Conservation (phyloP, 2,888 invertebrate species). For the Notocelia uddmanniana region DNA sequence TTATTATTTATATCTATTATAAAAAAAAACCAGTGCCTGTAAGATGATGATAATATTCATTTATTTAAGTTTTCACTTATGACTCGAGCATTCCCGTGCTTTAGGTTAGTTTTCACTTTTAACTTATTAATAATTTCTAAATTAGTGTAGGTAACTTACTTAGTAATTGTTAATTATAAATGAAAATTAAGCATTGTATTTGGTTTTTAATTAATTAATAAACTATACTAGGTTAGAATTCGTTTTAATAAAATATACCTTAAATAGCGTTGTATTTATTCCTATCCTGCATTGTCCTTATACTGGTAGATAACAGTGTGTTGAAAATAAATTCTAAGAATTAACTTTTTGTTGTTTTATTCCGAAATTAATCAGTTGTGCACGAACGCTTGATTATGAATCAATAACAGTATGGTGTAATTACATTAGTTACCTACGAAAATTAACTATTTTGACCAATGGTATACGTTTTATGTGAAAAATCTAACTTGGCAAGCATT, state of each 20-base stretch:
- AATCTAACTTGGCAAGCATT: conserved; percentile 8
- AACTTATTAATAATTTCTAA: conserved; percentile 58
- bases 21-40: conserved; percentile 77
- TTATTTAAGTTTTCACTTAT: conserved; percentile 57
- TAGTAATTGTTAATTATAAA: conserved; percentile 39
- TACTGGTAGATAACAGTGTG: conserved; percentile 50
- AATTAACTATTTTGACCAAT: neutral
- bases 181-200: conserved; percentile 48
- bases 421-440: neutral
- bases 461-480: neutral
- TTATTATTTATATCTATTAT: conserved; percentile 51
- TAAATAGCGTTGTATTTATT: conserved; percentile 60
- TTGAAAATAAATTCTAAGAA: conserved; percentile 70
- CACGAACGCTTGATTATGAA: conserved; percentile 7
- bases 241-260: conserved; percentile 65
- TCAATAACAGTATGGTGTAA: neutral
- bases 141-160: conserved; percentile 37
- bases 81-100: conserved; percentile 63
- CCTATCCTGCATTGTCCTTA: conserved; percentile 54
- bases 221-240: conserved; percentile 52
- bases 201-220: conserved; percentile 53
- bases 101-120: conserved; percentile 58
- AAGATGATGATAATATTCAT: conserved; percentile 81
- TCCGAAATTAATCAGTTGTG: conserved; percentile 51
- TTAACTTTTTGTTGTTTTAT: conserved; percentile 74